phyloP scores from a whole-genome alignment of 2,113 vertebrate genomes.

The Paraplagusia blochii region DNA sequence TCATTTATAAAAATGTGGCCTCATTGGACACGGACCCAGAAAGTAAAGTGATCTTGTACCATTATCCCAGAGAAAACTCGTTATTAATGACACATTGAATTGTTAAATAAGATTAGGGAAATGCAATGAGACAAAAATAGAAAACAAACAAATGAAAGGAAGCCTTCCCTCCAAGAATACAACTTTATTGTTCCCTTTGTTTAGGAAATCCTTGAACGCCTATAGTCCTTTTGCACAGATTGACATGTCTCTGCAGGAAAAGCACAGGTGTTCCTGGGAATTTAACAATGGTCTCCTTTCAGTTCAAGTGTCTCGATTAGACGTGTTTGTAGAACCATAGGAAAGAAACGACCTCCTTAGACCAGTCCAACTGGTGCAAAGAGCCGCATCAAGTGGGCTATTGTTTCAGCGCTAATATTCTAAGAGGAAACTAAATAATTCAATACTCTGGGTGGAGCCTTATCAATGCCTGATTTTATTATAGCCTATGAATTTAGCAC shows the following conservation, averaged over 20 bases:
- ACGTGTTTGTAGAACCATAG: too few species aligned
- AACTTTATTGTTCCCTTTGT: not conserved
- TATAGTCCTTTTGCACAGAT: not conserved
- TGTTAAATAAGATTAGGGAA: too few species aligned
- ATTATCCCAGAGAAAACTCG: not conserved
- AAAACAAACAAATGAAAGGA: not conserved
- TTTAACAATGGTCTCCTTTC: not conserved
- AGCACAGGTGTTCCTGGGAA: constrained; percentile 7
- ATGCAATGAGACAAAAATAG: too few species aligned
- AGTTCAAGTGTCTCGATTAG: not conserved
- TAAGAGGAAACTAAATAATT: too few species aligned
- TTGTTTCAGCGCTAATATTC: too few species aligned
- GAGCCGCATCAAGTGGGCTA: too few species aligned
- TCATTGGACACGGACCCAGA: not conserved
- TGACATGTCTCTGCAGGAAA: not conserved
- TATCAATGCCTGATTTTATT: too few species aligned
- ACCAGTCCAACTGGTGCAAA: too few species aligned
- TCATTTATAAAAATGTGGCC: not conserved
- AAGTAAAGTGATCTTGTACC: not conserved
- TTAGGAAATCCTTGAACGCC: not conserved
- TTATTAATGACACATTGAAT: too few species aligned
- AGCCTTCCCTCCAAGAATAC: not conserved
- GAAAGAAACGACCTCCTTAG: too few species aligned
- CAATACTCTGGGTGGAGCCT: too few species aligned
- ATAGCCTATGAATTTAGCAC: too few species aligned